Base-by-base conservation (phyloP, 2,113 vertebrate species). In the Scolopax mira region DNA sequence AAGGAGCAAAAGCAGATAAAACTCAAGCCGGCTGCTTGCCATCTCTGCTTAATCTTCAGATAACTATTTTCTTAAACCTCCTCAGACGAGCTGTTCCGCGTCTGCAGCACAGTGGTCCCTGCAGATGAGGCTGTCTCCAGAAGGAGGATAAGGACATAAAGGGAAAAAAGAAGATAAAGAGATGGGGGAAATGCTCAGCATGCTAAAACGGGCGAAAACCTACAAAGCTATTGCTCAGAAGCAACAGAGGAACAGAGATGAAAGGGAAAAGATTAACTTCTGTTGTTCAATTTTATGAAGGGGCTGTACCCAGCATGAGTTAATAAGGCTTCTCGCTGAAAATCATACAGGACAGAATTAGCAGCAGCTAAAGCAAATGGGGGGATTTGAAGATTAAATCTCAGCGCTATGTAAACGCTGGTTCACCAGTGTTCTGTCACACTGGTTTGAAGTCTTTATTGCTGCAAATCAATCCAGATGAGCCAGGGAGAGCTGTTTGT, bases 1-100 rank as follows among this genome's bases (percentile, higher is more conserved):
- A 89, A 78, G 80, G 39, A 95, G 48, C 35, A 89, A 48, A 60
- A 83, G 60, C 27, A 93, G 93, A 93, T 92, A 48, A 89, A 93
- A 64, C 64, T 6, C 18, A 35, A 88, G 54, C 69, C 17, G 1
- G 69, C 65, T 78, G 69, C 52, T 80, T 75, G 69, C 90, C 67
- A 92, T 84, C 80, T 74, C 77, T 1, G 13, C 61, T 85, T 82
- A 11, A 93, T 94, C 94, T 90, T 41, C 92, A 69, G 62, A 58
- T 64, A 85, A 79, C 88, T 44, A 10, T 77, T 87, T 80, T 33
- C 73, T 27, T 9, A 72, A 85, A 37, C 22, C 71, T 66, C 57
- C 72, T 60, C n/a, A 30, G 72, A 64, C 44, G 17, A 18, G 88
- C 72, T 71, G 67, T 18, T 74, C 85, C 17, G 49, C 2, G 21